Evolutionary conservation across 2,797 vertebrate species (phyloP).

Genomic region (Bufotes viridis): DNA sequence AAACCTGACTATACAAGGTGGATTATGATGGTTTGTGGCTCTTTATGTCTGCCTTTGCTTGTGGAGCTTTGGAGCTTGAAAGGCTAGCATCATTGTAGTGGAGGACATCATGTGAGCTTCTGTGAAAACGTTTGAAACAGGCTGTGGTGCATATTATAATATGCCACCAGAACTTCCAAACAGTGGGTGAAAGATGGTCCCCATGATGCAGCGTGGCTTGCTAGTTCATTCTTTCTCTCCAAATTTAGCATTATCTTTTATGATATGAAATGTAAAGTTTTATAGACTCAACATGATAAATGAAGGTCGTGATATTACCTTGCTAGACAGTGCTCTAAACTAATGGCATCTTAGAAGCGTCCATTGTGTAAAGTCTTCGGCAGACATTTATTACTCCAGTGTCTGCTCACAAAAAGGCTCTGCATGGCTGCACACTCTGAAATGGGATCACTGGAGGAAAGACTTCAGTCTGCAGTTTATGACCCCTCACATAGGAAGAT

Average conservation of each 20-base stretch:
- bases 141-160: too few relatives aligned
- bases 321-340: not conserved
- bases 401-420: not conserved
- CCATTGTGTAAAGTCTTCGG: not conserved
- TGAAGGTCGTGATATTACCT: not conserved
- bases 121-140: too few relatives aligned
- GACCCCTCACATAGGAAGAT: slow-evolving; percentile 25
- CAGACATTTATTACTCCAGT: not conserved
- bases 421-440: slow-evolving; percentile 3
- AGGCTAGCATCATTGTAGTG: too few relatives aligned
- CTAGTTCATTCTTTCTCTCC: not conserved
- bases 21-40: too few relatives aligned
- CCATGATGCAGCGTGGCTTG: not conserved
- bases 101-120: too few relatives aligned
- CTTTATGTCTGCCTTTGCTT: too few relatives aligned
- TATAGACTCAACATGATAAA: not conserved
- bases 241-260: not conserved
- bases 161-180: too few relatives aligned
- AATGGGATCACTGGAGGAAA: not conserved
- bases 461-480: slow-evolving; percentile 42
- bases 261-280: not conserved
- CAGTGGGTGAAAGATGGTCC: too few relatives aligned
- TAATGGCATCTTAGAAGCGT: not conserved
- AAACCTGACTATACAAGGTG: too few relatives aligned
- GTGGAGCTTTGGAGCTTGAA: too few relatives aligned